Evolutionary conservation across 2,888 invertebrate species (phyloP), one percentile per base, ranked within the genome.

Genomic region (Melieria crassipennis): DNA sequence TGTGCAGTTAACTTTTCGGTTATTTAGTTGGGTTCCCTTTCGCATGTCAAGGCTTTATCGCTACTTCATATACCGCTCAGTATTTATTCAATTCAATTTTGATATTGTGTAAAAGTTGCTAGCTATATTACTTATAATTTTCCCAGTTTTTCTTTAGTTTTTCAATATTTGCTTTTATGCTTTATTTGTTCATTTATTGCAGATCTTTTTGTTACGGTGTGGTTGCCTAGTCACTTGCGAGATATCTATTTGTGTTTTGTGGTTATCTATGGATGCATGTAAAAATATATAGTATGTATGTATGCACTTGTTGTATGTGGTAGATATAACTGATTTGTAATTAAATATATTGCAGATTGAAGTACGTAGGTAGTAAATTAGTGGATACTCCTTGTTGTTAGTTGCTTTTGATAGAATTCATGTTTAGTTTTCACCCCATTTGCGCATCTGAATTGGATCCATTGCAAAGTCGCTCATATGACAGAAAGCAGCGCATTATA

Each of bases 101-200:
- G 42, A 69, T 57, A 56, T 69, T 66, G 30, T 65, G 11, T 43
- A 61, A 43, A 61, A 43, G 61, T 43, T 45, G 61, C 61, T 61
- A 61, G 61, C 61, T 61, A 61, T 30, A 45, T 61, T 61, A 52
- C 13, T 52, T 52, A 7, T 52, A 52, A 11, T 52, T 52, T 64
- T 52, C 13, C 30, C 42, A 30, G 30, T 30, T 30, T 30, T 30
- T 30, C 30, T 30, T 30, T 30, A 30, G 30, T 30, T 30, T 30
- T 30, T 30, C 30, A 30, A 30, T 30, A 30, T 30, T 30, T 30
- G 30, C 30, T 30, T 30, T 30, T 3, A 30, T 30, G 30, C 1
- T 30, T 30, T 30, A 16, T 42, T 16, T 55, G 5, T 52, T 42
- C 10, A 43, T 11, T 43, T 56, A 47, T 52, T 55, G 55, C 52